These are phyloP conservation scores for Chionis minor DNA, from an alignment of 2,113 vertebrate species.

Conservation along the genomic window DNA sequence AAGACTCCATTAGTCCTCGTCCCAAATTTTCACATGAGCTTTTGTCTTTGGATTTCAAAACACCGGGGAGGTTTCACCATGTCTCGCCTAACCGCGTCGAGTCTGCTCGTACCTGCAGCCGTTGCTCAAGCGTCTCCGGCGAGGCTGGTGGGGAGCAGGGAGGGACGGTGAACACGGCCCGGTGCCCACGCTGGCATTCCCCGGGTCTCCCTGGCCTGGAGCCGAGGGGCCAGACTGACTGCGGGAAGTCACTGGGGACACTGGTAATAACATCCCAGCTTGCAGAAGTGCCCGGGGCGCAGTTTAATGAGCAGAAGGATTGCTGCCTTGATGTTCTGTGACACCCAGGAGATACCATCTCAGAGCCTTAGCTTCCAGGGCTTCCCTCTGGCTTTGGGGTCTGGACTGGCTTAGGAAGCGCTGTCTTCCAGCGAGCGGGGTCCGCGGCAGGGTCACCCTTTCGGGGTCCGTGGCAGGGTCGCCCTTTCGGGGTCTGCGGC, in stretches of 20 bases:
- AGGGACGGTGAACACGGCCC: too few species aligned
- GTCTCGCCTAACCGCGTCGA: too few species aligned
- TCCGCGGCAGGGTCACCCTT: background rate
- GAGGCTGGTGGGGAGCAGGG: too few species aligned
- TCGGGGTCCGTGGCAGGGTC: background rate
- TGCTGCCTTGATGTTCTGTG: background rate
- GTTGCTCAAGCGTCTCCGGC: too few species aligned
- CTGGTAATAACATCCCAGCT: background rate
- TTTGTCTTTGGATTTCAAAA: background rate
- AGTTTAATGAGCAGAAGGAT: background rate
- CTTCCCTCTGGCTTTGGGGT: background rate
- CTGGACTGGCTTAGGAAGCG: background rate
- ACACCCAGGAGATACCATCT: background rate
- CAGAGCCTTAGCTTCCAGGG: background rate
- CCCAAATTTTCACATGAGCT: background rate
- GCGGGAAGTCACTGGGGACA: background rate
- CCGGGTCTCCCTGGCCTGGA: too few species aligned
- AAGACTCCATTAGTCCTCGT: background rate
- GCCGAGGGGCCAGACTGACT: background rate
- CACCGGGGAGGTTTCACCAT: too few species aligned
- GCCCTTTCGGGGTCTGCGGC: background rate
- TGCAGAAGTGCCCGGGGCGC: background rate
- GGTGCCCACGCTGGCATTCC: too few species aligned
- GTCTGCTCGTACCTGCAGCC: too few species aligned
- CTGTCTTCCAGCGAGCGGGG: background rate